Conservation (phyloP, 2,797 vertebrate genomes). For the Pelochelys cantorii region DNA sequence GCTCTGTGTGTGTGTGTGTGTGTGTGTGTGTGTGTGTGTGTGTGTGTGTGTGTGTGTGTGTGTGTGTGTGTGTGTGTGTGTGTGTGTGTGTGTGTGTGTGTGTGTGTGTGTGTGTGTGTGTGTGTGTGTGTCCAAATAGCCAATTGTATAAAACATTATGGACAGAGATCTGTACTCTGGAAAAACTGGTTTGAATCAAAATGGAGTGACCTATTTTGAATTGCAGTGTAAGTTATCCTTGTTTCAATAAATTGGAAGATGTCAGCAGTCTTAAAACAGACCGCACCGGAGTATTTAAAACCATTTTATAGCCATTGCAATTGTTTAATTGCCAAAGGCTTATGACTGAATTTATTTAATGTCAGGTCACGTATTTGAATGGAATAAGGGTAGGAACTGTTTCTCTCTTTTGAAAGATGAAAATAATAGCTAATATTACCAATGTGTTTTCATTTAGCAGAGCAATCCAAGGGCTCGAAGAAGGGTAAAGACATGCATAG, state of each 20-base stretch:
- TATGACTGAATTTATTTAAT: conserved; percentile 73
- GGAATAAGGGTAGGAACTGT: conserved; percentile 51
- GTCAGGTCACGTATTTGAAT: conserved; percentile 55
- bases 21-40: too few species aligned
- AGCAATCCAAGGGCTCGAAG: not conserved
- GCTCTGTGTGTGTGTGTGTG: not conserved
- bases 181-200: conserved; percentile 34
- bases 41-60: not conserved
- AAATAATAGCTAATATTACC: conserved; percentile 27
- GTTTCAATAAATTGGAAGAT: conserved; percentile 34
- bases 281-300: conserved; percentile 51
- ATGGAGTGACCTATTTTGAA: conserved; percentile 28
- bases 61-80: too few species aligned
- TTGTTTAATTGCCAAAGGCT: conserved; percentile 69
- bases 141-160: not conserved
- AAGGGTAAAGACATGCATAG: not conserved
- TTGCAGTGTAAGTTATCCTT: not conserved
- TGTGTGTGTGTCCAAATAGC: not conserved
- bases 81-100: too few species aligned
- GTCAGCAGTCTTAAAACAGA: conserved; percentile 43
- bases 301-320: conserved; percentile 60
- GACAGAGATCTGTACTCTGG: not conserved
- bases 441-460: not conserved
- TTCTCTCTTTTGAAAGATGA: conserved; percentile 43
- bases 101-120: not conserved